Conservation (phyloP, 2,113 vertebrate species). For the Callaeas wilsoni region DNA sequence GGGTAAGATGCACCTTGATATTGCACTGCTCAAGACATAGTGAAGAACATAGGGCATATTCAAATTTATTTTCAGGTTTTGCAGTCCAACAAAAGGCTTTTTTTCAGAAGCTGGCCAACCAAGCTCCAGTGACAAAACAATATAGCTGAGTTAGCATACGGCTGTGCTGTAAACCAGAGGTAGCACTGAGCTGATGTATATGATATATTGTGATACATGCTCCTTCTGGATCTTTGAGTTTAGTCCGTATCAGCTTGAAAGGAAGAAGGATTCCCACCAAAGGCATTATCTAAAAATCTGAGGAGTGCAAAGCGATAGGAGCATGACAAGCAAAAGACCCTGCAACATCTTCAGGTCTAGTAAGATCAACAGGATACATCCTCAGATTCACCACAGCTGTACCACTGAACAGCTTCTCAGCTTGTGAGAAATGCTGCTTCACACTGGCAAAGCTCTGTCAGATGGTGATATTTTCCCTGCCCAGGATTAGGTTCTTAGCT, state of each 20-base stretch:
- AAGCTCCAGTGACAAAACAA: not conserved
- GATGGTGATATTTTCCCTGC: not conserved
- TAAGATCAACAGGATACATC: not conserved
- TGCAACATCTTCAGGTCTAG: not conserved
- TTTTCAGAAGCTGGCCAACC: not conserved
- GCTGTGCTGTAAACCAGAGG: not conserved
- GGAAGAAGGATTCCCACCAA: not conserved
- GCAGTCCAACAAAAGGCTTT: not conserved
- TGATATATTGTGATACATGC: not conserved
- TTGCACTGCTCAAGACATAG: not conserved
- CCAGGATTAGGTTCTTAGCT: not conserved
- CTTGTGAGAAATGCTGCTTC: not conserved
- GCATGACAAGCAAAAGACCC: not conserved
- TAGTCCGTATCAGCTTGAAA: not conserved
- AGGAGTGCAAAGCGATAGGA: not conserved
- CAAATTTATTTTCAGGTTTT: not conserved
- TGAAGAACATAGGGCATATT: not conserved
- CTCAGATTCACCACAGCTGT: not conserved
- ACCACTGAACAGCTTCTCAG: not conserved
- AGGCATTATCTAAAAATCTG: not conserved
- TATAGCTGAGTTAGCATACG: fast-evolving
- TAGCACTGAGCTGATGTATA: not conserved
- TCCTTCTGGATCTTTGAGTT: not conserved
- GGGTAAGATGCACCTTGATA: not conserved
- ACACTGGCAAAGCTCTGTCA: not conserved